Conservation (phyloP, 23 tunicate species). For the Ciona savignyi region DNA sequence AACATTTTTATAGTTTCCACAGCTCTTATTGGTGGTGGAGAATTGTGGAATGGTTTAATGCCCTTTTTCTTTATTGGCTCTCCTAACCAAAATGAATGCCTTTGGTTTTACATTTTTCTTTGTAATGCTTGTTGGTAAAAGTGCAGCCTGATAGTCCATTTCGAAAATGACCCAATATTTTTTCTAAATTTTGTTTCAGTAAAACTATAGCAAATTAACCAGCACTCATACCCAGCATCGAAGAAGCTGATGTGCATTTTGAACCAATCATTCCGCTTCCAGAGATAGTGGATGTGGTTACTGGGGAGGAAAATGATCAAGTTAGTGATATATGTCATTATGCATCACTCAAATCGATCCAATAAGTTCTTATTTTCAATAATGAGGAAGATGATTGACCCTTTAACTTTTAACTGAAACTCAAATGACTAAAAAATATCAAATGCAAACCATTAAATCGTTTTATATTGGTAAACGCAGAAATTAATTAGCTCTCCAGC, state of each 20-base stretch:
- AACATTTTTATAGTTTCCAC: slow-evolving; percentile 7
- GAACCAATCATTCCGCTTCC: slow-evolving; percentile 64
- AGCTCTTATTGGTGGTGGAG: slow-evolving; percentile 36
- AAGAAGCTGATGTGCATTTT: slow-evolving; percentile 42
- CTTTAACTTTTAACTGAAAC: neutral
- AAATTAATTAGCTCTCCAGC: no score
- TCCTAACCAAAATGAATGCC: no score
- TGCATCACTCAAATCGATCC: neutral
- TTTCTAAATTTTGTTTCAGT: no score
- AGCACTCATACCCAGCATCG: no score
- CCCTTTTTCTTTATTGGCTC: no score
- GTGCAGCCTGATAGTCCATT: no score
- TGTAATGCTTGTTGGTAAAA: no score
- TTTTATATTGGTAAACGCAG: no score
- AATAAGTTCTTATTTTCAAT: neutral
- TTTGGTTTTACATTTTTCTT: neutral
- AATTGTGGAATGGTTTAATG: no score
- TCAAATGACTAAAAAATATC: neutral
- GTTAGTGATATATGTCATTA: slow-evolving; percentile 5
- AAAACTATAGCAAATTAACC: no score
- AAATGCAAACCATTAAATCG: neutral
- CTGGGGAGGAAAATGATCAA: slow-evolving; percentile 84
- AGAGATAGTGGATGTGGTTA: slow-evolving; percentile 40
- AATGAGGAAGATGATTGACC: neutral
- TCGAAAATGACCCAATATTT: no score